phyloP scores from a whole-genome alignment of 2,888 invertebrate species.

The Stramonita haemastoma region DNA sequence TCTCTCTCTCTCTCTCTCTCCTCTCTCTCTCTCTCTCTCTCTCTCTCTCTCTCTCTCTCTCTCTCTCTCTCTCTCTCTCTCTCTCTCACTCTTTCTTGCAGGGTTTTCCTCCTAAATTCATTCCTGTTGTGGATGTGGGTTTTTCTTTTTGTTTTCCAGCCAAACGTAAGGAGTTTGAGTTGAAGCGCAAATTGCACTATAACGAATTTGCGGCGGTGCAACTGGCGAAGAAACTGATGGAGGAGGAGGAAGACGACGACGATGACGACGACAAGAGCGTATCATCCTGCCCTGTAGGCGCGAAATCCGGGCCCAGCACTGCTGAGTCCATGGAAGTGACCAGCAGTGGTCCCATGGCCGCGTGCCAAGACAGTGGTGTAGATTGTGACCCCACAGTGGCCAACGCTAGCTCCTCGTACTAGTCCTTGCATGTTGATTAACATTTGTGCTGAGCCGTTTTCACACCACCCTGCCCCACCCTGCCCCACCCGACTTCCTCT shows the following conservation, averaged over 20 bases:
- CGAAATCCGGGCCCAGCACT: not conserved
- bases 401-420: not conserved
- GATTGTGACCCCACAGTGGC: conserved; percentile 3
- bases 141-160: conserved; percentile 76
- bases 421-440: not conserved
- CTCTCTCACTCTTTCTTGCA: not conserved
- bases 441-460: not conserved
- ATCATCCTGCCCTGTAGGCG: not conserved
- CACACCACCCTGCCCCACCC: not conserved
- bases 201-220: conserved; percentile 97
- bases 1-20: too few relatives aligned
- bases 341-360: not conserved
- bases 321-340: not conserved
- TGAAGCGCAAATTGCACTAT: conserved; percentile 96
- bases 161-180: conserved; percentile 89
- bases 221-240: conserved; percentile 91
- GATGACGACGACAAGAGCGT: conserved; percentile 80
- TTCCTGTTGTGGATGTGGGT: not conserved
- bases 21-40: too few relatives aligned
- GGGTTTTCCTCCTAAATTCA: not conserved
- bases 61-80: not conserved
- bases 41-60: too few relatives aligned
- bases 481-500: not conserved
- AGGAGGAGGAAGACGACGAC: conserved; percentile 92
- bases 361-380: not conserved